Base-by-base conservation (phyloP, 2,113 vertebrate species). In the Muntiacus reevesi region DNA sequence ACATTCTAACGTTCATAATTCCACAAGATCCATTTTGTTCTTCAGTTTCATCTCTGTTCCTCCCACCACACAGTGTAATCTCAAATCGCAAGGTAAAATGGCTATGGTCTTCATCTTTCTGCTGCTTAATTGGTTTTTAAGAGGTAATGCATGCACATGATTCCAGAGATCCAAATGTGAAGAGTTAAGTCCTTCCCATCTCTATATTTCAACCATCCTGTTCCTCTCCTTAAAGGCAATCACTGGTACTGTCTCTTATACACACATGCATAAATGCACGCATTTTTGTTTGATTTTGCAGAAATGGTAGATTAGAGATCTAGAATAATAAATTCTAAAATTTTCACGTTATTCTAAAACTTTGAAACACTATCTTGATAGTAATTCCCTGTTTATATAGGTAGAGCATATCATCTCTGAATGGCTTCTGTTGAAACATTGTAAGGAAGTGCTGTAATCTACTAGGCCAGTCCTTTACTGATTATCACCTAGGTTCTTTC, bases 1-100 rank as follows among this genome's bases (percentile, higher is more conserved):
- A 62, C 59, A 57, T 89, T 96, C 47, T 94, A 55, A 94, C 83
- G 90, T 50, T 92, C 76, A 25, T 83, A 97, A 97, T 95, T 97
- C 91, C 85, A 57, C 81, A 40, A 88, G 74, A 91, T 94, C 1
- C 13, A 76, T 97, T 95, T 97, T 16, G 5, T 91, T 96, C 55
- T n/a, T 95, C 28, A 36, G 64, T 64, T 93, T 95, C 64, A 59
- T 94, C 45, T 76, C 78, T 43, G 50, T 50, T 19, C 17, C 36
- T 16, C 40, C 27, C 14, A 36, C 43, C 0, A 2, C 23, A 64
- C 12, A 40, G 27, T 52, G 36, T 82, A 78, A 91, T 62, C 54
- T 97, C 54, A 81, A 92, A 25, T 33, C n/a, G 15, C 30, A 60
- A 71, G 47, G 33, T 52, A 40, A 92, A 95, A 85, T 2, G 15